phyloP scores from a whole-genome alignment of 1,140 invertebrate species.

The Ceratina japonica region DNA sequence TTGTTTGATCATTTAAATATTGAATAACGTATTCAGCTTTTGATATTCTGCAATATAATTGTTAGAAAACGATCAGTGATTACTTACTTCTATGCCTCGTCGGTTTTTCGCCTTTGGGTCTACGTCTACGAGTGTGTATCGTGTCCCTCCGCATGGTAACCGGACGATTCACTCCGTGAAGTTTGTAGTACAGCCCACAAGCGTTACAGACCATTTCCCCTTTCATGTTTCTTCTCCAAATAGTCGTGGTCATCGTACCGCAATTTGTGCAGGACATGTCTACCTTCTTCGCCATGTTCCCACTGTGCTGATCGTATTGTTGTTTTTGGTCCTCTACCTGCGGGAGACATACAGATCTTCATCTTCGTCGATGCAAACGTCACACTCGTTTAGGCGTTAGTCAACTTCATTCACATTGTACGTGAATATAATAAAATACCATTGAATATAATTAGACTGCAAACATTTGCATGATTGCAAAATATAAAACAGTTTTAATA shows the following conservation, averaged over 20 bases:
- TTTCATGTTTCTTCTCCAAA: conserved; percentile 93
- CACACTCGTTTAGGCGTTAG: no score
- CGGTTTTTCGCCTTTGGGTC: conserved; percentile 85
- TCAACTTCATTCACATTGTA: no score
- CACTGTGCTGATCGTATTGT: conserved; percentile 72
- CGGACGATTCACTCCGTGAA: conserved; percentile 94
- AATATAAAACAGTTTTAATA: no score
- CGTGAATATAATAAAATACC: no score
- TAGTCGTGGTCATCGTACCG: conserved; percentile 93
- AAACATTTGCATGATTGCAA: no score
- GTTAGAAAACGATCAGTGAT: not conserved
- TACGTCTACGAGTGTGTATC: conserved; percentile 96
- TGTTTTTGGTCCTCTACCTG: conserved; percentile 73
- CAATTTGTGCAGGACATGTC: conserved; percentile 90
- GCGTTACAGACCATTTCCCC: conserved; percentile 97
- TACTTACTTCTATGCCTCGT: conserved; percentile 76
- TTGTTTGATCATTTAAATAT: not conserved
- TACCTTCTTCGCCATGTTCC: conserved; percentile 78
- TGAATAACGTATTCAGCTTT: no score
- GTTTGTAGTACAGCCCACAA: conserved; percentile 95
- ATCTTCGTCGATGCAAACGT: not conserved
- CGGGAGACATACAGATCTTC: not conserved
- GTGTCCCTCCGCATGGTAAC: conserved; percentile 97
- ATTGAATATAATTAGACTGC: no score
- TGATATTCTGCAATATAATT: no score